These are phyloP conservation scores for Coecobrya sp. DNA, from an alignment of 2,888 invertebrate species.

Conservation along the genomic window DNA sequence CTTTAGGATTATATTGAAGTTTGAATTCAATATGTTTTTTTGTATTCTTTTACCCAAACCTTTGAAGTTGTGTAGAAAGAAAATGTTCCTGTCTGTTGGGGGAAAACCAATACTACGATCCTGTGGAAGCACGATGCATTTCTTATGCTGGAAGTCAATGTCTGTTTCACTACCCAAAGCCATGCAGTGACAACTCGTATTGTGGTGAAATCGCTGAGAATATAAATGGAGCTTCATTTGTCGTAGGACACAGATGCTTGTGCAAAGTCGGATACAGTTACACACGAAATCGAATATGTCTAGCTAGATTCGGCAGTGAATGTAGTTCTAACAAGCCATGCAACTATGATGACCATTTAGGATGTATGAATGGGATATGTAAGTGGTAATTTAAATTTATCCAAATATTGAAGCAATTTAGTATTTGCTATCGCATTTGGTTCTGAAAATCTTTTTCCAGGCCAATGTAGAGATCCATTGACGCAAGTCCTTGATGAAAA, in stretches of 20 bases:
- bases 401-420: no score
- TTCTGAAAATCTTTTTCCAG: constrained; percentile 33
- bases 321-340: constrained; percentile 69
- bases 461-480: constrained; percentile 81
- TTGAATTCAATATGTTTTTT: not conserved
- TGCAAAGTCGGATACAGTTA: constrained; percentile 74
- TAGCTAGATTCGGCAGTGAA: constrained; percentile 55
- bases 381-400: constrained; percentile 42
- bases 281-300: constrained; percentile 66
- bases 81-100: constrained; percentile 82
- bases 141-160: constrained; percentile 81
- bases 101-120: constrained; percentile 81
- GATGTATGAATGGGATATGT: constrained; percentile 81
- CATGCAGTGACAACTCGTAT: constrained; percentile 75
- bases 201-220: constrained; percentile 82
- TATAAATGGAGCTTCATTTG: constrained; percentile 81
- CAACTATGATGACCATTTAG: constrained; percentile 80
- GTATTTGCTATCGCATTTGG: not conserved
- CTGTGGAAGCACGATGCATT: constrained; percentile 66
- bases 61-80: constrained; percentile 76
- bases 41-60: not conserved
- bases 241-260: constrained; percentile 81
- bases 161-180: constrained; percentile 57
- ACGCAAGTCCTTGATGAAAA: constrained; percentile 69
- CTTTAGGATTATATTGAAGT: not conserved